Conservation (phyloP, 1,140 invertebrate genomes). For the Drosophila bifasciata region DNA sequence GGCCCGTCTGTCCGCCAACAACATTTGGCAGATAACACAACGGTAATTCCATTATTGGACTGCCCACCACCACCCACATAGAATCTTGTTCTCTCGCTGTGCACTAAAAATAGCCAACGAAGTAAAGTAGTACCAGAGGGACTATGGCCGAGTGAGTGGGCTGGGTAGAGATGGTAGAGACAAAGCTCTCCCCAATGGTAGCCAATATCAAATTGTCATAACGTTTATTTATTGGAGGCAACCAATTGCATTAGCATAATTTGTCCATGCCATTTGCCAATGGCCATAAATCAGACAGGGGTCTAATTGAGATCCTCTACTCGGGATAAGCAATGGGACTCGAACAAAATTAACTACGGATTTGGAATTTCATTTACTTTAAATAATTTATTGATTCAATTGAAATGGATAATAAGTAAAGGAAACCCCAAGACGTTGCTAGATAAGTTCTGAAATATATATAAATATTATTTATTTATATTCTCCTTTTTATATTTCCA, state of each 20-base stretch:
- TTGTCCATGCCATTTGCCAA: slow-evolving; percentile 43
- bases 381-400: neutral
- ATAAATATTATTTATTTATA: too few relatives aligned
- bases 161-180: neutral
- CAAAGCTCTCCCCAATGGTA: slow-evolving; percentile 38
- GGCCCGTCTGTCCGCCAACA: slow-evolving; percentile 59
- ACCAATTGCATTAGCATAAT: slow-evolving; percentile 74
- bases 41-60: slow-evolving; percentile 69
- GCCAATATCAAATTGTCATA: slow-evolving; percentile 80
- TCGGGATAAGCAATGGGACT: slow-evolving; percentile 27
- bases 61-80: slow-evolving; percentile 9
- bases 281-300: slow-evolving; percentile 47
- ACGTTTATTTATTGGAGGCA: slow-evolving; percentile 70
- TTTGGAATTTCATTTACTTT: neutral
- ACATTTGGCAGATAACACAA: slow-evolving; percentile 59
- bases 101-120: slow-evolving; percentile 43
- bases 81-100: slow-evolving; percentile 12
- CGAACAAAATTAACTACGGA: slow-evolving; percentile 4
- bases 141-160: neutral
- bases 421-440: too few relatives aligned
- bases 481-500: too few relatives aligned
- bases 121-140: slow-evolving; percentile 30
- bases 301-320: slow-evolving; percentile 64
- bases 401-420: too few relatives aligned
- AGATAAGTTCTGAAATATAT: too few relatives aligned